Evolutionary conservation across 2,888 invertebrate genomes (phyloP).

Genomic region (Marasmarcha lunaedactyla): DNA sequence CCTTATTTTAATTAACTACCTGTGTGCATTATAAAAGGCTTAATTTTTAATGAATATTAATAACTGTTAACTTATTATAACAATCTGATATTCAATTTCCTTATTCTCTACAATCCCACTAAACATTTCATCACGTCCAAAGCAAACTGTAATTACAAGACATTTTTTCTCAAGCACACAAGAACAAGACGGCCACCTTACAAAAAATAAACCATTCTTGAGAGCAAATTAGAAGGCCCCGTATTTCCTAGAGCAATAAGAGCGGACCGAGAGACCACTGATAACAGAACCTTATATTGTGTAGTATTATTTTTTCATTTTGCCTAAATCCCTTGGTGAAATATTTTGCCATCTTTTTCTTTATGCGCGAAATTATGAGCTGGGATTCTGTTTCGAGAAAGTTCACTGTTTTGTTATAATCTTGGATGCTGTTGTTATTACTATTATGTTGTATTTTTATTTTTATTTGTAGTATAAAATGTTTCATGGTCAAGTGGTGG

Average conservation of each 20-base stretch:
- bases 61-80: no score
- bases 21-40: no score
- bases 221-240: constrained; percentile 52
- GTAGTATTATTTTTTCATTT: constrained; percentile 56
- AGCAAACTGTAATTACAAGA: neutral
- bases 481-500: no score
- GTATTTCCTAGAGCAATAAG: constrained; percentile 41
- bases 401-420: neutral
- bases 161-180: neutral
- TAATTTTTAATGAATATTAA: no score
- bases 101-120: no score
- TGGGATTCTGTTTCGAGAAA: constrained; percentile 1
- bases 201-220: constrained; percentile 40
- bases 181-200: constrained; percentile 6
- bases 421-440: no score
- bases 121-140: no score
- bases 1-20: no score
- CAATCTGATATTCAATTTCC: no score
- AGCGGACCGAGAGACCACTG: constrained; percentile 46
- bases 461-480: no score
- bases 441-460: no score
- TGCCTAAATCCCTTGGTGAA: constrained; percentile 20
- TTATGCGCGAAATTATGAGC: constrained; percentile 7
- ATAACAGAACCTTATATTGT: constrained; percentile 52
- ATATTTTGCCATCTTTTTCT: constrained; percentile 28